Base-by-base conservation (phyloP, 2,888 invertebrate species). In the Euplagia quadripunctaria region DNA sequence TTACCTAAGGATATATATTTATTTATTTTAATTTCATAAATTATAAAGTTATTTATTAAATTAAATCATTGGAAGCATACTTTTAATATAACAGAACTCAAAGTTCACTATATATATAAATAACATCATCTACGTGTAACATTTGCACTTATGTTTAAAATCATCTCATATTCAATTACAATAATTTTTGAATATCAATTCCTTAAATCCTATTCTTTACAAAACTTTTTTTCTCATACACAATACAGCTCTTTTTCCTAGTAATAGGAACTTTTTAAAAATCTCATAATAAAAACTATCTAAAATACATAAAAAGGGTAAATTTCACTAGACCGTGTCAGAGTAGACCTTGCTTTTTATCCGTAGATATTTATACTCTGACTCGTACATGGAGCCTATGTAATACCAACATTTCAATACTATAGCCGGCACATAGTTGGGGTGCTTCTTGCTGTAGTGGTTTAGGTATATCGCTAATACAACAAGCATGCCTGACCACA, bases 401-500 rank as follows among this genome's bases (percentile, higher is more conserved):
- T 88, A 91, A 0, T 89, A 85, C 90, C 92, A 92, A 71, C 92
- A 91, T 0, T 73, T 76, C 0, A 84, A 75, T 3, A 93, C 31
- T 0, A 85, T 80, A 2, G 65, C 64, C 0, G 95, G 95, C 0
- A 93, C 84, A 65, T 94, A 95, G 4, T 90, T 87, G 0, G 96
- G 96, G 82, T 97, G 93, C 77, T 96, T 96, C 91, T 99, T 99
- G 91, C 98, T 98, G 90, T 98, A 98, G 70, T 99, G 96, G 95
- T 99, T 99, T n/a, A 99, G 94, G 92, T 99, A 99, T 88, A 99
- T 99, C 9, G 99, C 99, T 51, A 98, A 82, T 0, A 99, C 96
- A 0, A 99, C 98, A 71, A 99, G 95, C 83, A 98, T 90, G 1
- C 99, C 99, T 0, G 99, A 98, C 98, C 99, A 99, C 0, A 98